These are phyloP conservation scores for Platycnemis pennipes DNA, from an alignment of 2,888 invertebrate species.

Conservation along the genomic window DNA sequence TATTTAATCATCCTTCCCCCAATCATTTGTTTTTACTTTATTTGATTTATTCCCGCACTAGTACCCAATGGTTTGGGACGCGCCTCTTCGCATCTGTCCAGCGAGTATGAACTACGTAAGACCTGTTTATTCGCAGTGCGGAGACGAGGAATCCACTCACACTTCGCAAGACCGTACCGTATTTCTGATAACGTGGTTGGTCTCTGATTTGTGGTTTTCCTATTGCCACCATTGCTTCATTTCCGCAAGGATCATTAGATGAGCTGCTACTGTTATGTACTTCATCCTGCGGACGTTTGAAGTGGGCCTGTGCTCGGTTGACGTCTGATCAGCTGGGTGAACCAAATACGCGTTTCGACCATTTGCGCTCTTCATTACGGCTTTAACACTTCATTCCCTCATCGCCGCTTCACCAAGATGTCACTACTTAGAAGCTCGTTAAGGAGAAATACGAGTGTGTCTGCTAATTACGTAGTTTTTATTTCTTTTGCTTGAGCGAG, in stretches of 20 bases:
- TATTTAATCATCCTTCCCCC: too few relatives aligned
- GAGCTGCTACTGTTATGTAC: background rate
- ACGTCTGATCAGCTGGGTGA: background rate
- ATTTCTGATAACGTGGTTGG: background rate
- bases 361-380: background rate
- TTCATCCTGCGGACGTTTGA: background rate
- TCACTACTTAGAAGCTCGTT: too few relatives aligned
- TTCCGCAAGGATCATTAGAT: conserved; percentile 40
- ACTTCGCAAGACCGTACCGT: background rate
- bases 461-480: too few relatives aligned
- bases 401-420: background rate
- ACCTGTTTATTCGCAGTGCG: background rate
- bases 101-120: background rate
- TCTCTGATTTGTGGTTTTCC: conserved; percentile 62
- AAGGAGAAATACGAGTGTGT: too few relatives aligned
- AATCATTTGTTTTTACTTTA: too few relatives aligned
- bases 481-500: too few relatives aligned
- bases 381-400: background rate
- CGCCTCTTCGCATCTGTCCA: too few relatives aligned
- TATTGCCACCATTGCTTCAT: conserved; percentile 33
- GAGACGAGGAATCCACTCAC: background rate
- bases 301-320: background rate
- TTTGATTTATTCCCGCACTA: background rate
- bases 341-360: background rate
- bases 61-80: background rate